A percentile compares a stretch with the other conserved stretches of the same genome.
These are phyloP conservation scores for Hirudinaria manillensis DNA, from an alignment of 2,888 invertebrate species.

Conservation along the genomic window DNA sequence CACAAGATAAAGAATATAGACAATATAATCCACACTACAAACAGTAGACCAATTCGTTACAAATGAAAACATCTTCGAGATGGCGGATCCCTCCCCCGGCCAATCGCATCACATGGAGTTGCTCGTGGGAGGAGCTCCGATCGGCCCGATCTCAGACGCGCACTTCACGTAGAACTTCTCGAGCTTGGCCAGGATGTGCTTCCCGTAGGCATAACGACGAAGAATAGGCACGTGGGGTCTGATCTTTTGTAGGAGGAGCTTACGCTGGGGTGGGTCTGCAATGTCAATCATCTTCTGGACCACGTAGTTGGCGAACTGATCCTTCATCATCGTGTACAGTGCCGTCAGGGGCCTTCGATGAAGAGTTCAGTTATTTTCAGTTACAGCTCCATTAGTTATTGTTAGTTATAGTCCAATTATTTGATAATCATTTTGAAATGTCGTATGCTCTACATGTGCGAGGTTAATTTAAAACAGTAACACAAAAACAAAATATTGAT, in stretches of 20 bases:
- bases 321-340: slow-evolving; percentile 75
- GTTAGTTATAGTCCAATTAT: neutral
- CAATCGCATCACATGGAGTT: neutral
- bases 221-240: slow-evolving; percentile 92
- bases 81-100: too few species aligned
- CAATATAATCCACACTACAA: too few species aligned
- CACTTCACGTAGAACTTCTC: slow-evolving; percentile 71
- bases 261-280: slow-evolving; percentile 93
- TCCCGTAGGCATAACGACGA: slow-evolving; percentile 84
- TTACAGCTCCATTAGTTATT: neutral
- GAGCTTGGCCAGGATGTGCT: slow-evolving; percentile 94
- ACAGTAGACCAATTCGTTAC: too few species aligned
- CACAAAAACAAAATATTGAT: neutral
- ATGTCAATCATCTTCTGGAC: slow-evolving; percentile 99
- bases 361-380: neutral
- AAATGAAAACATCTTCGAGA: too few species aligned
- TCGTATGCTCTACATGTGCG: too few species aligned
- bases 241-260: slow-evolving; percentile 92
- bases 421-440: too few species aligned
- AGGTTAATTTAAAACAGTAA: neutral
- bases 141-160: slow-evolving; percentile 63
- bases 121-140: slow-evolving; percentile 64
- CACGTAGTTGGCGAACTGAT: slow-evolving; percentile 99
- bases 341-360: slow-evolving; percentile 49
- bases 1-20: too few species aligned